Base-by-base conservation (phyloP, 2,113 vertebrate genomes). In the Hippocampus guttulatus region DNA sequence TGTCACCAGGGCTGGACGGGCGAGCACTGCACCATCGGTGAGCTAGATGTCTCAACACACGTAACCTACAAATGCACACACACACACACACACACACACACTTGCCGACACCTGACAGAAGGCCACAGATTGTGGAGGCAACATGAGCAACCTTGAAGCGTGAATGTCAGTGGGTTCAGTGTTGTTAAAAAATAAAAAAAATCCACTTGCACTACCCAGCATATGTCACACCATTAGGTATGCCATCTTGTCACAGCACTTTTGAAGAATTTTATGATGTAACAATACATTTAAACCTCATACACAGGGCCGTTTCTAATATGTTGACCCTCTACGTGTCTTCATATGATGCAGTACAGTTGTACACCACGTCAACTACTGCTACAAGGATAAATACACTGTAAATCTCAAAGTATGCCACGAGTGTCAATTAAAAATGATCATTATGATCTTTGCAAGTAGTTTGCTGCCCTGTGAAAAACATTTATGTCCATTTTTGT, bases 1-100 rank as follows among this genome's bases (percentile, higher is more conserved):
- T 99, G 97, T 79, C 95, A 93, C 91, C 97, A 97, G 84, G 97
- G 97, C 72, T 99, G 97, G 97, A 98, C 95, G 0, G 97, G 97
- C 52, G 97, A 99, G 83, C 96, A 97, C 91, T 99, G 97, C 76
- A 98, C 95, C 73, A 99, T 98, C 70, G 96, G 97, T 99, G 85
- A 90, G 91, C 78, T 63, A 21, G 15, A 18, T 20, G 7, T 61
- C 14, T 33, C 58, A 18, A 4, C 51, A 77, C 79, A 79, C 76
- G 33, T 38, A 38, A 14, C 43, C 43, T 45, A 45, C 25, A 27
- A 27, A 27, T 27, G 25, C 18, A 21, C 57, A 30, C 14, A 16
- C 11, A 58, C 5, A 14, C 55, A 58, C 4, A 11, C 23, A 76
- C 83, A 67, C 85, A 75, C 52, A 76, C 77, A 75, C 79, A 75